phyloP scores from a whole-genome alignment of 2,888 invertebrate genomes.

The Invenusta paracnida region DNA sequence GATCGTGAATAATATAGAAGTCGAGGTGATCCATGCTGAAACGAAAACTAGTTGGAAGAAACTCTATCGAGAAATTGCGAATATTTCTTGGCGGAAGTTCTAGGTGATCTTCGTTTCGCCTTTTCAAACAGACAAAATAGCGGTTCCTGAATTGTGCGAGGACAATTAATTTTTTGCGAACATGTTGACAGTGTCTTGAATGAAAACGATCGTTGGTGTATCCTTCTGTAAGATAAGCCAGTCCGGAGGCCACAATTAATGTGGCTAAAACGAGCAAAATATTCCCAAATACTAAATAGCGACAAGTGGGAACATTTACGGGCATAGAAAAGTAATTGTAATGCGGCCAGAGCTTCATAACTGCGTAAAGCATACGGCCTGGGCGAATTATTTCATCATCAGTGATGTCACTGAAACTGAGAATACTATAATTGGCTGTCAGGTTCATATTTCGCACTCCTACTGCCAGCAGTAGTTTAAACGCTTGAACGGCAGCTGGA shows the following conservation, averaged over 20 bases:
- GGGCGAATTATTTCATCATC: not conserved
- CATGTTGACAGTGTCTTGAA: not conserved
- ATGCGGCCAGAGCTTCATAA: not conserved
- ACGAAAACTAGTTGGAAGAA: no score
- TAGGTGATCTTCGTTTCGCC: not conserved
- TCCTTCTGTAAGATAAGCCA: not conserved
- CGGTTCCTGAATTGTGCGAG: not conserved
- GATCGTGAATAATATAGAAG: not conserved
- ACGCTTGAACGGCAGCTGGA: not conserved
- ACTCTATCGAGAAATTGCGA: not conserved
- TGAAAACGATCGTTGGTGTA: not conserved
- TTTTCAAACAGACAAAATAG: not conserved
- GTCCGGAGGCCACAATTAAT: not conserved
- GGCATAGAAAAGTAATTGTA: not conserved
- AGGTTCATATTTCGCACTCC: not conserved
- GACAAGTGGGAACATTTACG: no score
- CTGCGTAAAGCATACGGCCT: not conserved
- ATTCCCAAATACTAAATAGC: not conserved
- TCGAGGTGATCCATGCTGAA: not conserved
- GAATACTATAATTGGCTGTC: not conserved
- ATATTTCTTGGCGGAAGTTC: not conserved
- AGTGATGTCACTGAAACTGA: not conserved
- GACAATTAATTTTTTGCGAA: not conserved
- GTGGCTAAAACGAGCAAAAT: not conserved
- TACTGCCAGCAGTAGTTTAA: not conserved